Conservation (phyloP, 2,888 invertebrate species). For the Phengaris arion region DNA sequence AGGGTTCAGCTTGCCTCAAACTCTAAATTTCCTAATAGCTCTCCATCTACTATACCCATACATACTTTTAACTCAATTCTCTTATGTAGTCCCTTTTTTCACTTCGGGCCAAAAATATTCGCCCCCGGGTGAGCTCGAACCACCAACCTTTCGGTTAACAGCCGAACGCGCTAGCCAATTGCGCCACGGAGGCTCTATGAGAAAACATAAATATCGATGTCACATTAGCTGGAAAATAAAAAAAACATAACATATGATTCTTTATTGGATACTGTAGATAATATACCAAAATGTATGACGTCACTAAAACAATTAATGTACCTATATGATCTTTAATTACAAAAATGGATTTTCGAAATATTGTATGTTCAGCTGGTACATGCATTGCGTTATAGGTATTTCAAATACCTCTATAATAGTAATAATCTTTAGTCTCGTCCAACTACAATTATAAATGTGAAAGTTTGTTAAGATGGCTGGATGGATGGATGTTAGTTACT, state of each 20-base stretch:
- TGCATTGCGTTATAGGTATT: too few relatives aligned
- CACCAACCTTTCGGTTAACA: conserved; percentile 99
- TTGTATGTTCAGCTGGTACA: not conserved
- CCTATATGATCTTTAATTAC: not conserved
- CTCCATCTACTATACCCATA: too few relatives aligned
- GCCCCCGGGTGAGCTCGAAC: conserved; percentile 98
- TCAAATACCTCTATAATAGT: too few relatives aligned
- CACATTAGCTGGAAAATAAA: not conserved
- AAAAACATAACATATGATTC: not conserved
- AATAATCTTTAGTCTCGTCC: too few relatives aligned
- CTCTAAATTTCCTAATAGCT: too few relatives aligned
- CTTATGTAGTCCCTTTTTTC: not conserved
- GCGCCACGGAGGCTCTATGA: conserved; percentile 88
- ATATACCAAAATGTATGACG: not conserved
- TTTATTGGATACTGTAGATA: not conserved
- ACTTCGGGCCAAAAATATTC: conserved; percentile 45
- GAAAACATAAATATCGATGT: not conserved
- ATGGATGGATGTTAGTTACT: too few relatives aligned
- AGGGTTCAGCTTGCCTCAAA: too few relatives aligned
- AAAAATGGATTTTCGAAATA: not conserved
- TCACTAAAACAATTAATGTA: not conserved
- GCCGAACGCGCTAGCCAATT: conserved; percentile 98
- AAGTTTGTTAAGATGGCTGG: too few relatives aligned
- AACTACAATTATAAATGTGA: too few relatives aligned
- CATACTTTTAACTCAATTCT: too few relatives aligned